Conservation (phyloP, 2,113 vertebrate genomes). For the Gavialis gangeticus region DNA sequence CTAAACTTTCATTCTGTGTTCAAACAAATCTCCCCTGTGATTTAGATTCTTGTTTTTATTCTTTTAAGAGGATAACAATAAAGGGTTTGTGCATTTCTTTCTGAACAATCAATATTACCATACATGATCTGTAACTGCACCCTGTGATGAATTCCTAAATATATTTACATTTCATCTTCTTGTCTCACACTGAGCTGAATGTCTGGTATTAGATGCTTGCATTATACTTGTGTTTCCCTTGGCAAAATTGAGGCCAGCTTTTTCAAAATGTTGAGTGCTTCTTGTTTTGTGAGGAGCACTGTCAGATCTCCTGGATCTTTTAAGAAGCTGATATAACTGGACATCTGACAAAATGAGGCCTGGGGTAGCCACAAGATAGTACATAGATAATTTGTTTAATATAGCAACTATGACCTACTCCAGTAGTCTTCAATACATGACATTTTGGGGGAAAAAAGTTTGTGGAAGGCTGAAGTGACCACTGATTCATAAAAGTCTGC, state of each 20-base stretch:
- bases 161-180: not conserved
- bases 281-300: not conserved
- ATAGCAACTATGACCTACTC: not conserved
- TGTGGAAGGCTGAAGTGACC: slow-evolving; percentile 34
- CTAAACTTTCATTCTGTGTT: not conserved
- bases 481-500: slow-evolving; percentile 65
- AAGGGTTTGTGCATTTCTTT: fast-evolving
- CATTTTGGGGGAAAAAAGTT: slow-evolving; percentile 45
- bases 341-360: not conserved
- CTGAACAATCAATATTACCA: not conserved
- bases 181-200: not conserved
- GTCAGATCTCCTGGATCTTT: not conserved
- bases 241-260: not conserved
- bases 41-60: not conserved
- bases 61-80: not conserved
- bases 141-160: not conserved
- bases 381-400: not conserved
- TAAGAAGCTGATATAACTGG: not conserved
- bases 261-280: not conserved
- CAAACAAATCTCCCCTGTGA: not conserved
- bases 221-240: not conserved
- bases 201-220: not conserved
- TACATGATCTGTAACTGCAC: not conserved
- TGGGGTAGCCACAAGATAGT: not conserved
- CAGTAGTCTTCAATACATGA: slow-evolving; percentile 31